phyloP scores from a whole-genome alignment of 2,888 invertebrate species.

The Xanthorhoe spadicearia region DNA sequence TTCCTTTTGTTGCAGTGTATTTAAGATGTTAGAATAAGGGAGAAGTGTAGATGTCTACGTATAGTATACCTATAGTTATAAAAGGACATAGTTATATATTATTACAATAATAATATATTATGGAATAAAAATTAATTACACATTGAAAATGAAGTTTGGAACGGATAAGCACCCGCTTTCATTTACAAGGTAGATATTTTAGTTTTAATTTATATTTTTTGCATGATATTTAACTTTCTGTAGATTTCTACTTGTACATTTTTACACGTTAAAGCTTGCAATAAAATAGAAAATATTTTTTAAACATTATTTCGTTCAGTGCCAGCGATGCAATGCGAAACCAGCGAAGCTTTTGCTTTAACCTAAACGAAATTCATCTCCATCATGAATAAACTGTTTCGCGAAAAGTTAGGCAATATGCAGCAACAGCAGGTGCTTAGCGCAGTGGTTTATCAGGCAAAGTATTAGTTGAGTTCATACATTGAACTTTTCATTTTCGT shows the following conservation, averaged over 20 bases:
- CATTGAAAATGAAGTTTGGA: conserved; percentile 67
- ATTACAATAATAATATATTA: conserved; percentile 85
- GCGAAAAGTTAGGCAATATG: too few relatives aligned
- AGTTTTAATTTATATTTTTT: conserved; percentile 57
- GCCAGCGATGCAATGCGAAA: too few relatives aligned
- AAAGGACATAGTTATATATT: conserved; percentile 83
- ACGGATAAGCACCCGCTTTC: conserved; percentile 75
- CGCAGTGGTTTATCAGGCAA: too few relatives aligned
- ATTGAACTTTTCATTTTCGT: too few relatives aligned
- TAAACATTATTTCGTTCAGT: too few relatives aligned
- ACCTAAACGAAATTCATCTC: too few relatives aligned
- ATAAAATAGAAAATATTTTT: too few relatives aligned
- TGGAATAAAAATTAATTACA: conserved; percentile 66
- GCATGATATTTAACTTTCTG: conserved; percentile 27
- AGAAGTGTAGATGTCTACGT: conserved; percentile 81
- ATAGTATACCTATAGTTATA: conserved; percentile 83
- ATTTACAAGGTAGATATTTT: conserved; percentile 71
- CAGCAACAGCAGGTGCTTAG: too few relatives aligned
- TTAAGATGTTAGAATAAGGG: conserved; percentile 81
- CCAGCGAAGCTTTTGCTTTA: too few relatives aligned
- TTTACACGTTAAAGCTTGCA: neutral
- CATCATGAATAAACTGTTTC: too few relatives aligned
- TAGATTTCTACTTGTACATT: neutral
- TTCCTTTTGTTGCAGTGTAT: conserved; percentile 82
- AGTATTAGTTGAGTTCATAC: too few relatives aligned